Conservation (phyloP, 2,113 vertebrate species). For the Perca flavescens region DNA sequence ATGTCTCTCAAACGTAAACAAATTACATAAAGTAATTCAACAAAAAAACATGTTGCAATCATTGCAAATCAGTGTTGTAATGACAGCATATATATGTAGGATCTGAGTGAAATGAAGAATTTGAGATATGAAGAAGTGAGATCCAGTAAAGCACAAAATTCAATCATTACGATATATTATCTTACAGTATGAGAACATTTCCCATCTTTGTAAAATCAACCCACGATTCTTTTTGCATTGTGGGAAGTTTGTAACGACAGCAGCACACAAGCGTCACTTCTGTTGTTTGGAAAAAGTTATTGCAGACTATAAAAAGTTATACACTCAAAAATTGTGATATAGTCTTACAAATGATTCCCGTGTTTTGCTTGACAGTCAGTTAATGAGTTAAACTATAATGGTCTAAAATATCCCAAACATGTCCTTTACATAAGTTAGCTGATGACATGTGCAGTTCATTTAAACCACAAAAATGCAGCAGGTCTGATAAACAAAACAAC, state of each 20-base stretch:
- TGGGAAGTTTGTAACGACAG: background rate
- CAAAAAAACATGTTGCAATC: slow-evolving; percentile 1
- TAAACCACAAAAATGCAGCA: background rate
- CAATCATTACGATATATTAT: background rate
- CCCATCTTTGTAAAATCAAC: background rate
- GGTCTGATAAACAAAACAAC: background rate
- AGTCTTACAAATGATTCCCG: background rate
- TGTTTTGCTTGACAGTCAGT: background rate
- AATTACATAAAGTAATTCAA: slow-evolving; percentile 22
- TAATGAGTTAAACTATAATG: background rate
- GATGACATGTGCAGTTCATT: background rate
- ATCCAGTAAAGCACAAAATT: slow-evolving; percentile 2
- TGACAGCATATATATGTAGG: background rate
- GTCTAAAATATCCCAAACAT: background rate
- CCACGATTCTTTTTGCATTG: slow-evolving; percentile 9
- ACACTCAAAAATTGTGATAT: background rate
- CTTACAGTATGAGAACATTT: background rate
- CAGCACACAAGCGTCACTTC: background rate
- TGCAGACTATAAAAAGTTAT: background rate
- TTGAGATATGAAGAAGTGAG: background rate
- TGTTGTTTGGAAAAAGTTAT: background rate
- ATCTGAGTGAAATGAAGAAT: background rate
- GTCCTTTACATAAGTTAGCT: background rate
- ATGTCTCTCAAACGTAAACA: slow-evolving; percentile 39
- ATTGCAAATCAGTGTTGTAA: slow-evolving; percentile 7